These are phyloP conservation scores for Euclidia mi DNA, from an alignment of 2,888 invertebrate species.

Conservation along the genomic window DNA sequence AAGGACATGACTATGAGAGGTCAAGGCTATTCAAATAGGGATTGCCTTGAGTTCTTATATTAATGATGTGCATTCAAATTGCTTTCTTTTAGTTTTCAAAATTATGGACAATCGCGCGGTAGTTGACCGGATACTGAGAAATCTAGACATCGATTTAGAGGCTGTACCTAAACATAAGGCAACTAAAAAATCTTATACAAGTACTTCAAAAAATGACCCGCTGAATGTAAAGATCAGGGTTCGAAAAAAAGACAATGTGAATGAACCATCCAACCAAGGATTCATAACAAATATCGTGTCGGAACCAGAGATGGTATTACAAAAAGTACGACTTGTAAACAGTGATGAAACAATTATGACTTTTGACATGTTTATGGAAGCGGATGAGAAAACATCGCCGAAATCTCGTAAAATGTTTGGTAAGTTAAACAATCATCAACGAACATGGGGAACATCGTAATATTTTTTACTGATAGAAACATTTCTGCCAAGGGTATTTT, in stretches of 20 bases:
- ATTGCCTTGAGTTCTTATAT: no score
- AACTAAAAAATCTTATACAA: constrained; percentile 32
- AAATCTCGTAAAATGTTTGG: constrained; percentile 54
- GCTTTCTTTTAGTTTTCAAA: constrained; percentile 39
- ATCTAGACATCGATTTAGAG: constrained; percentile 77
- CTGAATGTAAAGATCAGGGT: constrained; percentile 78
- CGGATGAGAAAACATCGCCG: constrained; percentile 57
- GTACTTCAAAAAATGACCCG: constrained; percentile 62
- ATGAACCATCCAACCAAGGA: constrained; percentile 7
- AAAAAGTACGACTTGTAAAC: constrained; percentile 69
- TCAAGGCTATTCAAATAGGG: no score
- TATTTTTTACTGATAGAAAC: no score
- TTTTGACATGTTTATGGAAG: constrained; percentile 77
- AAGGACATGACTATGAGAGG: no score
- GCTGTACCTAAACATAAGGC: constrained; percentile 66
- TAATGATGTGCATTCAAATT: constrained; percentile 6
- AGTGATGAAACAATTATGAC: constrained; percentile 83
- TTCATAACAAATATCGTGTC: constrained; percentile 53
- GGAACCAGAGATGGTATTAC: constrained; percentile 39
- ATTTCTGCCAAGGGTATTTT: no score
- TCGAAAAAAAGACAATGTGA: constrained; percentile 63
- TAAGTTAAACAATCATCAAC: no score
- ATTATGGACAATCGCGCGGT: constrained; percentile 62
- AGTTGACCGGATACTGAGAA: constrained; percentile 67
- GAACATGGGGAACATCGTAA: no score